Conservation (phyloP, 2,113 vertebrate genomes). For the Rhagologus leucostigma region DNA sequence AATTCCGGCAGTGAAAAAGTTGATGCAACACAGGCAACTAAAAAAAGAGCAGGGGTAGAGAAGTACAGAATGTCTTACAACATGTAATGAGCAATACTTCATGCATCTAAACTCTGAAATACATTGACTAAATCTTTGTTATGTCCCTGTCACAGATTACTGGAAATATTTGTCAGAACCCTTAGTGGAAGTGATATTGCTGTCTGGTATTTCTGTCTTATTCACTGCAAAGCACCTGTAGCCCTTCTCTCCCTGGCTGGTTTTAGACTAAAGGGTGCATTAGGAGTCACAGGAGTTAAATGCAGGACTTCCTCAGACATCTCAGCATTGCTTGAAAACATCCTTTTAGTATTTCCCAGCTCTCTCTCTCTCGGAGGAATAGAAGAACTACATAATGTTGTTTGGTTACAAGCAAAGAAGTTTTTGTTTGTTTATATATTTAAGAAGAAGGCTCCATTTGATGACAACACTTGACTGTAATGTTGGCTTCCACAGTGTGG, state of each 20-base stretch:
- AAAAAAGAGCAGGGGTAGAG: neutral
- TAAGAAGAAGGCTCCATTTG: neutral
- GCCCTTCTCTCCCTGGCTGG: neutral
- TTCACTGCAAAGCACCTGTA: neutral
- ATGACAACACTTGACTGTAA: neutral
- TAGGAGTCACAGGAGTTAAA: neutral
- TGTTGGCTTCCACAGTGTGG: rapidly evolving
- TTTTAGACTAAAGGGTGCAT: neutral
- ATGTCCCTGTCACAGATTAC: neutral
- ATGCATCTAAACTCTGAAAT: neutral
- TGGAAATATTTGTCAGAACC: neutral
- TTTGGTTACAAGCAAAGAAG: neutral
- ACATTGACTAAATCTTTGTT: neutral
- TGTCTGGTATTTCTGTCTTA: neutral
- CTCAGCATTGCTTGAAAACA: neutral
- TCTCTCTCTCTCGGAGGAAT: neutral
- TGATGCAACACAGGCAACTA: neutral
- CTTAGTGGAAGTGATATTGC: neutral
- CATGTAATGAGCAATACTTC: neutral
- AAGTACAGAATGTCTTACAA: neutral
- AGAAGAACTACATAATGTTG: neutral
- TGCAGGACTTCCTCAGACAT: neutral
- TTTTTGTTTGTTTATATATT: neutral
- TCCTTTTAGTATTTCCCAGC: neutral
- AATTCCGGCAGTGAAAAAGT: neutral